These are phyloP conservation scores for Daktulosphaira vitifoliae DNA, from an alignment of 1,140 invertebrate species.

Conservation along the genomic window DNA sequence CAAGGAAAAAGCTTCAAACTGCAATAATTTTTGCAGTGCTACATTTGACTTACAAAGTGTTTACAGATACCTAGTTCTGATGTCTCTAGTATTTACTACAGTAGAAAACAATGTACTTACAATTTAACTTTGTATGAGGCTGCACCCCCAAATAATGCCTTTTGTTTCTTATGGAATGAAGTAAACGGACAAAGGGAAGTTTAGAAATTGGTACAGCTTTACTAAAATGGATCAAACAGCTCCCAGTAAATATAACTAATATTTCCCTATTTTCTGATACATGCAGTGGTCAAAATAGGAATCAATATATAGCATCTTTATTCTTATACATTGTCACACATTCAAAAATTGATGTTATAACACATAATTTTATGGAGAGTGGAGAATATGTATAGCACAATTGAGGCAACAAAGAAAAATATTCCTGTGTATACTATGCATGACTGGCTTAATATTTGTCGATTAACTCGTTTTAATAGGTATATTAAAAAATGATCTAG, in stretches of 20 bases:
- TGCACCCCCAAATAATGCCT: neutral
- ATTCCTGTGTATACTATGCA: too few relatives aligned
- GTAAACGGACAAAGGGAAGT: slow-evolving; percentile 37
- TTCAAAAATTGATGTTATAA: too few relatives aligned
- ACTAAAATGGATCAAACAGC: too few relatives aligned
- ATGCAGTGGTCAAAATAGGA: slow-evolving; percentile 43
- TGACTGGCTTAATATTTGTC: too few relatives aligned
- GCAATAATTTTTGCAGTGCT: slow-evolving; percentile 35
- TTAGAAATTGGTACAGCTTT: too few relatives aligned
- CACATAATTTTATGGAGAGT: too few relatives aligned
- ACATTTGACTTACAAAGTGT: slow-evolving; percentile 40
- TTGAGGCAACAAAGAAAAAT: slow-evolving; percentile 30
- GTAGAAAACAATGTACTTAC: slow-evolving; percentile 38
- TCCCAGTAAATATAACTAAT: too few relatives aligned
- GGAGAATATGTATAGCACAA: slow-evolving; percentile 32
- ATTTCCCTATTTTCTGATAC: slow-evolving; percentile 40
- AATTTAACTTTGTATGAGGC: slow-evolving; percentile 39
- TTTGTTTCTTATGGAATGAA: slow-evolving; percentile 39
- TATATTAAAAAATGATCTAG: slow-evolving; percentile 4
- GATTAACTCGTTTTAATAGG: too few relatives aligned
- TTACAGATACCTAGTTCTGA: slow-evolving; percentile 36
- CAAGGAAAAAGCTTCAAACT: slow-evolving; percentile 33
- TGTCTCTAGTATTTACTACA: slow-evolving; percentile 38
- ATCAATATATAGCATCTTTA: too few relatives aligned
- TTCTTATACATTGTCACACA: too few relatives aligned